phyloP scores from a whole-genome alignment of 1,140 invertebrate species.

The Drosophila pruinosa region DNA sequence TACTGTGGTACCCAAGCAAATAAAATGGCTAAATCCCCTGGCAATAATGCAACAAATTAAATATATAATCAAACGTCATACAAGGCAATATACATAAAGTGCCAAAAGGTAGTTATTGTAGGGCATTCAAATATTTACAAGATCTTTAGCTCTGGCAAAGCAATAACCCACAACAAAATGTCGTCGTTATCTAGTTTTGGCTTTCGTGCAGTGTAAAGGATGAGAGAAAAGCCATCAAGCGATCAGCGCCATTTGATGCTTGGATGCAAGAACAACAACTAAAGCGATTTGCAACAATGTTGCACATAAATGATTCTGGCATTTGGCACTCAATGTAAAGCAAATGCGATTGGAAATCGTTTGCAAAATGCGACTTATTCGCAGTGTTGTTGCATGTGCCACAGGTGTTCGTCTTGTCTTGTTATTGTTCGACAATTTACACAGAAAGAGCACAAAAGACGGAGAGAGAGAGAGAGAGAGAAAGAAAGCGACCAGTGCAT shows the following conservation, averaged over 20 bases:
- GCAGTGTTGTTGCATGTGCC: slow-evolving; percentile 15
- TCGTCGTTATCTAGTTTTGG: slow-evolving; percentile 4
- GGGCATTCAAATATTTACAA: background rate
- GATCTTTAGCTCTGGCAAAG: background rate
- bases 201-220: slow-evolving; percentile 7
- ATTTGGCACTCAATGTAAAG: slow-evolving; percentile 11
- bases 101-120: background rate
- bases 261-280: slow-evolving; percentile 17
- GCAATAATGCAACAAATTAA: background rate
- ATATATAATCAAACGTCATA: no score
- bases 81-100: background rate
- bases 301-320: slow-evolving; percentile 3
- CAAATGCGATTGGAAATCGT: slow-evolving; percentile 28
- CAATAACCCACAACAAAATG: slow-evolving; percentile 8
- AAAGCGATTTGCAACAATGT: slow-evolving; percentile 52
- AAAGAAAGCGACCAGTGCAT: background rate
- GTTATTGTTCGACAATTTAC: slow-evolving; percentile 16
- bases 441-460: background rate
- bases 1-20: no score
- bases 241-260: slow-evolving; percentile 34
- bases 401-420: slow-evolving; percentile 62
- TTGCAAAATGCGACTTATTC: slow-evolving; percentile 24
- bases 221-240: slow-evolving; percentile 30
- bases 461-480: background rate
- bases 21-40: slow-evolving; percentile 13